Evolutionary conservation across 1,140 invertebrate genomes (phyloP), one percentile per base, ranked within the genome.

Genomic region (Lepidurus couesii): DNA sequence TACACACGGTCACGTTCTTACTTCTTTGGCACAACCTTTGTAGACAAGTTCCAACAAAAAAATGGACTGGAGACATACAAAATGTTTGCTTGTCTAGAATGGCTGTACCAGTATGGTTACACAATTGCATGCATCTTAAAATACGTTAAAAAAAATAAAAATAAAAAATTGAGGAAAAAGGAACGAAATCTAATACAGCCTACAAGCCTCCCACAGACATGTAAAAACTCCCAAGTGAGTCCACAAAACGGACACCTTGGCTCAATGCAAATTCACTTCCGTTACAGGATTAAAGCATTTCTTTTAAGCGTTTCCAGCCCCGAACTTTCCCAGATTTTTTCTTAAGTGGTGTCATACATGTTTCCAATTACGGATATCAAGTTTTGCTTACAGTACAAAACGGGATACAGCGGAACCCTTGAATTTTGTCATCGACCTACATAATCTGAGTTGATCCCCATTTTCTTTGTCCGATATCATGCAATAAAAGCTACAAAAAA

Each of bases 241-340:
- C 53, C 53, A 65, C 53, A 65, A 65, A 9, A 65, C 53, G 53
- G 53, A 65, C 53, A 9, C 6, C 53, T 65, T 65, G 53, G 53
- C 53, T 65, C 53, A 65, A 47, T 47, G 45, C 16, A 10, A 47
- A 65, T 65, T 65, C 53, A 65, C 53, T 65, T 65, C 53, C 53
- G 53, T 65, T 65, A 65, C 53, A 65, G 16, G 16, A 65, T 16
- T 13, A 47, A 47, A 16, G 13, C 53, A 65, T 65, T 65, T 13
- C 47, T 65, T 10, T 65, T 11, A 13, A 21, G 6, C 8, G 53
- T 13, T 21, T 65, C 9, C 16, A 65, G 16, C 6, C 53, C 53
- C 16, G 8, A 11, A 7, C 21, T 65, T 16, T 21, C 53, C 53
- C 9, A 16, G 21, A 10, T 47, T 47, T 47, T 47, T 47, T 47